phyloP scores from a whole-genome alignment of 2,797 vertebrate genomes.

The Clarias pachynema region DNA sequence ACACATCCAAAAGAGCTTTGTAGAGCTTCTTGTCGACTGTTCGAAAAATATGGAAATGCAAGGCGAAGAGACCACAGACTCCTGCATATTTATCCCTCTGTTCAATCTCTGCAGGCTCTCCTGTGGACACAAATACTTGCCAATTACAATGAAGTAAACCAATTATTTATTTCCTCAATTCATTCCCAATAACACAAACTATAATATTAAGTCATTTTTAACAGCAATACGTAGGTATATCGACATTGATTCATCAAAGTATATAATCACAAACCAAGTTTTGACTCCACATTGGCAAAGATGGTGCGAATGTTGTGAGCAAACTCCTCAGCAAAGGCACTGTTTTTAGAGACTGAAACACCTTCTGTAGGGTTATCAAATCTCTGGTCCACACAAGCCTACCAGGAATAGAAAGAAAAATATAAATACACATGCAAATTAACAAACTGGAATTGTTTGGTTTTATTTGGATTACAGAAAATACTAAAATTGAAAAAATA shows the following conservation, averaged over 20 bases:
- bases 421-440: not conserved
- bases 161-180: no score
- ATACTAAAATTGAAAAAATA: not conserved
- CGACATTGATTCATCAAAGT: not conserved
- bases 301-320: slow-evolving; percentile 88
- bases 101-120: slow-evolving; percentile 96
- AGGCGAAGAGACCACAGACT: slow-evolving; percentile 89
- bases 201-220: not conserved
- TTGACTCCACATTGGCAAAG: slow-evolving; percentile 90
- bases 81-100: slow-evolving; percentile 94
- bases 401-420: slow-evolving; percentile 46
- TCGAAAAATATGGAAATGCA: slow-evolving; percentile 97
- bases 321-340: slow-evolving; percentile 95
- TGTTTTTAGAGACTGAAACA: slow-evolving; percentile 89
- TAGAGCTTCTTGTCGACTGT: slow-evolving; percentile 95
- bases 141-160: not conserved
- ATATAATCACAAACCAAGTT: slow-evolving; percentile 82
- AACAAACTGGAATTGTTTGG: not conserved
- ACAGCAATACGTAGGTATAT: slow-evolving; percentile 3
- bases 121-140: slow-evolving; percentile 64
- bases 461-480: not conserved
- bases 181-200: not conserved
- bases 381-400: slow-evolving; percentile 96
- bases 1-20: slow-evolving; percentile 90
- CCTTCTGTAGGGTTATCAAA: slow-evolving; percentile 91